Percentiles rank a stretch among this genome's conserved stretches.
phyloP scores from a whole-genome alignment of 2,888 invertebrate species.

The Oegoconia quadripuncta region DNA sequence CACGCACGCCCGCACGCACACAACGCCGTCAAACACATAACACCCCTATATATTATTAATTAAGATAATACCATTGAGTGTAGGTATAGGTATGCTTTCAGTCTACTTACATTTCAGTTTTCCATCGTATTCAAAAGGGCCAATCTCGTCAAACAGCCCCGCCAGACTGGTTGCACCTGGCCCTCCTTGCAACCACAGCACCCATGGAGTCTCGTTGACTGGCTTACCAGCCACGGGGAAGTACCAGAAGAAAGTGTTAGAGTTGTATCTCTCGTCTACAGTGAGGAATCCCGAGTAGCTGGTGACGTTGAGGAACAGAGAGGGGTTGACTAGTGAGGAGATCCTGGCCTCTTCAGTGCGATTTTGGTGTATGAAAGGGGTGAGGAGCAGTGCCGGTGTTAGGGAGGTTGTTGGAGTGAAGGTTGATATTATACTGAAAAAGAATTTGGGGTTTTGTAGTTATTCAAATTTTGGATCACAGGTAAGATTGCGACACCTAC shows the following conservation, averaged over 20 bases:
- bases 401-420: conserved; percentile 11
- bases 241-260: conserved; percentile 92
- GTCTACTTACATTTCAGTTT: conserved; percentile 47
- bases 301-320: conserved; percentile 50
- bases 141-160: conserved; percentile 62
- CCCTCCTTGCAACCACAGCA: conserved; percentile 94
- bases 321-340: conserved; percentile 40
- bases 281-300: conserved; percentile 79
- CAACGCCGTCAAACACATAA: no score
- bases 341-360: conserved; percentile 40
- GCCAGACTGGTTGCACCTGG: conserved; percentile 84
- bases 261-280: conserved; percentile 84
- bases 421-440: not conserved
- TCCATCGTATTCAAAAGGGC: conserved; percentile 46
- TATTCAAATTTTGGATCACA: no score
- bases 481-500: no score
- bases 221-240: conserved; percentile 79
- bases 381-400: conserved; percentile 46
- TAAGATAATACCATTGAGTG: no score
- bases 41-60: no score
- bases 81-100: no score
- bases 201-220: conserved; percentile 77
- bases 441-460: no score
- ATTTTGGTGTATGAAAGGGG: conserved; percentile 45
- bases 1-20: no score